Percentiles rank a stretch among this genome's conserved stretches.
Evolutionary conservation across 2,113 vertebrate species (phyloP).

Genomic region (Gadus chalcogrammus): DNA sequence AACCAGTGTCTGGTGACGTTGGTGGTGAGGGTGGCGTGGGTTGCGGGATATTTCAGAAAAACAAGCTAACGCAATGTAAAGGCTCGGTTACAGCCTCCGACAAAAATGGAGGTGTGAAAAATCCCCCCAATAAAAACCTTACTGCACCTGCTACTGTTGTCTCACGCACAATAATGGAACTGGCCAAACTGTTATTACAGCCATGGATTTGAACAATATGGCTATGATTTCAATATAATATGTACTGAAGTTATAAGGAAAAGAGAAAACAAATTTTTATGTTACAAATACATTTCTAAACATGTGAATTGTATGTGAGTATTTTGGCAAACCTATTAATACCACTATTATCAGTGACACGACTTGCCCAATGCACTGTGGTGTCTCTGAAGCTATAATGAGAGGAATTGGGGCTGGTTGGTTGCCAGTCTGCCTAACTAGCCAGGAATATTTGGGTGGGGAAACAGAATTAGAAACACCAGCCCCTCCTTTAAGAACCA

Average conservation of each 20-base stretch:
- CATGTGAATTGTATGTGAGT: no score
- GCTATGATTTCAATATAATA: no score
- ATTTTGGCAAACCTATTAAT: no score
- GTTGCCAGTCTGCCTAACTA: neutral
- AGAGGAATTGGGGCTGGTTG: neutral
- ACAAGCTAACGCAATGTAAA: conserved; percentile 28
- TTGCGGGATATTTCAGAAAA: conserved; percentile 35
- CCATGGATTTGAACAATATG: neutral
- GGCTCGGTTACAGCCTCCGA: conserved; percentile 12
- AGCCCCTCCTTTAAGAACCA: neutral
- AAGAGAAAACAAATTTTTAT: no score
- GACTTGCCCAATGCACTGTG: no score
- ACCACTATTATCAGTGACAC: no score
- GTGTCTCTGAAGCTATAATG: no score
- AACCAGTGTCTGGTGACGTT: conserved; percentile 47
- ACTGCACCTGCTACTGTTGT: conserved; percentile 36
- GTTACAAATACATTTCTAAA: no score
- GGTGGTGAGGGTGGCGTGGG: conserved; percentile 24
- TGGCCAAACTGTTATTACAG: neutral
- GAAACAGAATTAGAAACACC: neutral
- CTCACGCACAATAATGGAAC: neutral
- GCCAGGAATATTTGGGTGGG: neutral
- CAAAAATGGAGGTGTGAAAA: conserved; percentile 38
- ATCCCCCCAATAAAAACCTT: neutral
- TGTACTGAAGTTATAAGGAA: no score